Base-by-base conservation (phyloP, 2,888 invertebrate genomes). In the Morpho helenor region DNA sequence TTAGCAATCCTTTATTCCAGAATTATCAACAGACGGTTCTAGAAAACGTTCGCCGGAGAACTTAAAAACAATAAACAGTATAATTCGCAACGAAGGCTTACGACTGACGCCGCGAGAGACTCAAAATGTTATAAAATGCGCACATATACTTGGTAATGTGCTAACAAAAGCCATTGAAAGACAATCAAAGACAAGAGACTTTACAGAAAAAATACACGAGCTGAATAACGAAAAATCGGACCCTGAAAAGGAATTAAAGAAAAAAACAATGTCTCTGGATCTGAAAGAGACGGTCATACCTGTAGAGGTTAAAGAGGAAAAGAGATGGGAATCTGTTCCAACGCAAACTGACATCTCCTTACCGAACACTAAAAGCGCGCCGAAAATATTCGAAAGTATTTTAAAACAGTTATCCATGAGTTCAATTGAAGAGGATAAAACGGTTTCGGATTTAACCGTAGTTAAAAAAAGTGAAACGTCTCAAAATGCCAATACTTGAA, bases 321-420 rank as follows among this genome's bases (percentile, higher is more conserved):
- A 76, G 73, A 80, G 61, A 74, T 68, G 76, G 61, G 86, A 86
- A 61, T 82, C 80, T 0, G 85, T 77, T 0, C 84, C 82, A 0
- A 89, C 89, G 0, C 90, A 90, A 63, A 90, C 90, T 2, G 90
- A 90, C 63, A 90, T 90, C 50, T 90, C 90, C 3, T 62, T 89
- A 43, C 90, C 90, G 0, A 90, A 90, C 56, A 90, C 90, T 0
- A 84, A 82, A 68, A 88, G 87, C 64, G 90, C 90, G 68, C 90
- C 90, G n/a, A 80, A 72, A 64, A 90, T 90, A 0, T 90, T 90
- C 63, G 90, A 90, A 66, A 88, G 80, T 41, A 89, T 90, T 66
- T 70, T 90, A 0, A 65, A 85, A 8, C 89, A 90, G 57, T 61
- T 90, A 9, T 90, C 89, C 0, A 80, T 78, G 52, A 86, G 80